Percentiles rank a stretch among this genome's conserved stretches.
Evolutionary conservation across 2,113 vertebrate species (phyloP).

Genomic region (Mormyrus iriodes): DNA sequence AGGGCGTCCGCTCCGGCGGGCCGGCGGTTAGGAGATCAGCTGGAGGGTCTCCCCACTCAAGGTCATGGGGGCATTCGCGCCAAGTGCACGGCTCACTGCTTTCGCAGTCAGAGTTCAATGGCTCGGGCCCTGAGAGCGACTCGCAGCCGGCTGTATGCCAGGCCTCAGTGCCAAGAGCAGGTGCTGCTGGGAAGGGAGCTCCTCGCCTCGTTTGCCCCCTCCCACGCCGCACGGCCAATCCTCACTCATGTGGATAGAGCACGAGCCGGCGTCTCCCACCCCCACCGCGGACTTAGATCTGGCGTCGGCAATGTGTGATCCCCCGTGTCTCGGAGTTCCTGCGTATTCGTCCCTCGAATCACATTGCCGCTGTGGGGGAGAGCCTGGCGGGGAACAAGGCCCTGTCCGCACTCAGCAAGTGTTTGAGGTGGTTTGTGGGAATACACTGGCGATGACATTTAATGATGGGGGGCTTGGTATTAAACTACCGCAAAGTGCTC

Average conservation of each 20-base stretch:
- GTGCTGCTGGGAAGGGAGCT: background rate
- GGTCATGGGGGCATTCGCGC: background rate
- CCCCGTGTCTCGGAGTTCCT: background rate
- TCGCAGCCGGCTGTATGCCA: background rate
- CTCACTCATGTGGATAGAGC: background rate
- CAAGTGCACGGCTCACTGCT: background rate
- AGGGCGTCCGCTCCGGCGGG: background rate
- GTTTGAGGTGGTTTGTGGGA: background rate
- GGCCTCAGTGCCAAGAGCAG: background rate
- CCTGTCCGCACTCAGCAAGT: background rate
- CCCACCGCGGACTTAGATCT: background rate
- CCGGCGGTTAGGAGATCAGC: background rate
- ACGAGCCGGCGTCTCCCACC: background rate
- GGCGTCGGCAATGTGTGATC: background rate
- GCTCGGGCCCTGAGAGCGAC: background rate
- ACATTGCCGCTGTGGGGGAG: background rate
- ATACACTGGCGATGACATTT: background rate
- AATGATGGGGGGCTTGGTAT: background rate
- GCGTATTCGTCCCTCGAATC: background rate
- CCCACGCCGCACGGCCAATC: background rate
- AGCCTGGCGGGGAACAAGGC: background rate
- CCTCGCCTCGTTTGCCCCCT: background rate
- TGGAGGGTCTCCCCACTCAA: background rate
- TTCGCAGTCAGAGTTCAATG: background rate
- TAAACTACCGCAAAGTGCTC: background rate